Evolutionary conservation across 2,797 vertebrate species (phyloP), one percentile per base, ranked within the genome.

Genomic region (Alauda arvensis): DNA sequence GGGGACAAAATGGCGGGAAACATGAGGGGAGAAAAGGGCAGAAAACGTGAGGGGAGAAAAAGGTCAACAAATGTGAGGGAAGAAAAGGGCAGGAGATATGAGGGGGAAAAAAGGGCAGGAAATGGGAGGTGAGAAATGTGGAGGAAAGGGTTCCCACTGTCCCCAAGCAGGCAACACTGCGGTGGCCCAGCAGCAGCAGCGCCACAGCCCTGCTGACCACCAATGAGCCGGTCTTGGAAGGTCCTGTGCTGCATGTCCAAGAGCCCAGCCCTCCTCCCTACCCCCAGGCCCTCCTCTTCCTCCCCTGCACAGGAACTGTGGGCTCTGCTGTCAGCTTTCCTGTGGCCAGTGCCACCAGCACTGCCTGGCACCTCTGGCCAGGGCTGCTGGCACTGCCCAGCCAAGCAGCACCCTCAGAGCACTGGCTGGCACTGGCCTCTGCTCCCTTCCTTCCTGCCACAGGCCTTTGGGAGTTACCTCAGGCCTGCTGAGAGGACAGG

Each of bases 181-280:
- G 10, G 10, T 67, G 28, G 23, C 34, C 21, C 40, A n/a, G 60
- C 25, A 43, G 42, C 48, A 40, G 37, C 21, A 51, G 19, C 34
- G 40, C 48, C 34, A 12, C 26, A 67, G 48, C 28, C 28, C 34
- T 68, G 26, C 48, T 40, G 21, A 21, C 20, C 60, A 62, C 29
- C 40, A 62, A 40, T 1, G 2, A 34, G n/a, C 13, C 18, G 45
- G 18, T 46, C 61, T 14, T 7, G 4, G 31, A 14, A 33, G 31
- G 42, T 31, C 23, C 61, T 0, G 2, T 4, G 12, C 31, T 18
- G 18, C 25, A 28, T 21, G 25, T 6, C 62, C 1, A 5, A 26
- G 13, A 34, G 25, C 33, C 14, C 45, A 34, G n/a, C 24, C 33
- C 45, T 66, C 45, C 33, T 66, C 25, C 17, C 33, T 37, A 18